These are phyloP conservation scores for Bufo gargarizans DNA, from an alignment of 2,113 vertebrate species.

Conservation along the genomic window DNA sequence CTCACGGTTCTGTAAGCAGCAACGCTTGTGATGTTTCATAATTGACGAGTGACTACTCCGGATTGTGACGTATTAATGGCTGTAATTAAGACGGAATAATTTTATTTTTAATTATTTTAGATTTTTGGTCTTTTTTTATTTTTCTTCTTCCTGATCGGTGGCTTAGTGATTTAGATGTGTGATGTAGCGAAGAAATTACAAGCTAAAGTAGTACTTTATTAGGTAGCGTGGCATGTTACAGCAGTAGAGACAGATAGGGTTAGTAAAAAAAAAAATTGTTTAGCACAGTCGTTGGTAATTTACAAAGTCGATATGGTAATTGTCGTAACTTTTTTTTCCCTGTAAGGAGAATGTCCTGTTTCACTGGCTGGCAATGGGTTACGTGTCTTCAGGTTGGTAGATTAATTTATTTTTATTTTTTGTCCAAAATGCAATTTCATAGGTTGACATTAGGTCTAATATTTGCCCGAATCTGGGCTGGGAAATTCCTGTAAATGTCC, in stretches of 20 bases:
- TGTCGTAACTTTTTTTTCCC: constrained; percentile 24
- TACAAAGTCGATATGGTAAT: constrained; percentile 38
- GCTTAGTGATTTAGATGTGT: constrained; percentile 57
- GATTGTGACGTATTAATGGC: constrained; percentile 51
- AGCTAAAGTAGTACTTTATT: constrained; percentile 33
- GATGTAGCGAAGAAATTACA: constrained; percentile 49
- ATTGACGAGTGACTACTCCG: constrained; percentile 15
- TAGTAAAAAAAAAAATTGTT: constrained; percentile 26
- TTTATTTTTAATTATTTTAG: constrained; percentile 7
- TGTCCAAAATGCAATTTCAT: background rate
- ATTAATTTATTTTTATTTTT: background rate
- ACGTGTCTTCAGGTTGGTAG: background rate
- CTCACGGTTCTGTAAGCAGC: constrained; percentile 59
- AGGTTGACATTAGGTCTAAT: background rate
- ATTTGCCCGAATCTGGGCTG: background rate
- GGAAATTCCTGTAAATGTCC: background rate
- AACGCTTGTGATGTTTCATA: constrained; percentile 46
- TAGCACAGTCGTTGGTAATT: constrained; percentile 44
- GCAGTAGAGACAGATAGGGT: constrained; percentile 56
- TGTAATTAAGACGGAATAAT: background rate
- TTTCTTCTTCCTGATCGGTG: constrained; percentile 53
- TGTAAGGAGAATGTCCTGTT: constrained; percentile 2
- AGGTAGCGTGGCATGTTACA: constrained; percentile 53
- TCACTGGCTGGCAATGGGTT: constrained; percentile 2
- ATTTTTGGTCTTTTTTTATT: constrained; percentile 27